These are phyloP conservation scores for Lepidurus couesii DNA, from an alignment of 1,140 invertebrate species.

Conservation along the genomic window DNA sequence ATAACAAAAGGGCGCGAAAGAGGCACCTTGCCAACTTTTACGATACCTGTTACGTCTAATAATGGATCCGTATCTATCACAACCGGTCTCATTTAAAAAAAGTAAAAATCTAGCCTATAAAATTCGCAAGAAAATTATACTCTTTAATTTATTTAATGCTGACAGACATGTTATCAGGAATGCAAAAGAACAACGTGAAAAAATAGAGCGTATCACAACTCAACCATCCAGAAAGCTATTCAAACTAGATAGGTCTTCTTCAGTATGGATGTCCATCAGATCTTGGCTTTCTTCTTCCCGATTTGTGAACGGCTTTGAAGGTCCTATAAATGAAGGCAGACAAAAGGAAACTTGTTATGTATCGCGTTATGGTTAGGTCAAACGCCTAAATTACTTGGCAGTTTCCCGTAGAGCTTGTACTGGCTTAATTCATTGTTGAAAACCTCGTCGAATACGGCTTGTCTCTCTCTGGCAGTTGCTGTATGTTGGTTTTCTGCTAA, in stretches of 20 bases:
- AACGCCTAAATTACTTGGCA: constrained; percentile 29
- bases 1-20: no score
- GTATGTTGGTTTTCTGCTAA: constrained; percentile 16
- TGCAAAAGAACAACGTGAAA: neutral
- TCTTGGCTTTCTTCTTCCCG: neutral
- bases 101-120: no score
- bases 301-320: neutral
- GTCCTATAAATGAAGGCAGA: neutral
- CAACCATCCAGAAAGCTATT: constrained; percentile 25
- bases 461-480: constrained; percentile 28
- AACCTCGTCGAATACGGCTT: constrained; percentile 31
- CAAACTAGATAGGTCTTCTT: constrained; percentile 31
- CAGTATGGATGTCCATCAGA: constrained; percentile 27
- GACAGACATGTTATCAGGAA: neutral
- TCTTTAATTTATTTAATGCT: no score
- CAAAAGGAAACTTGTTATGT: no score
- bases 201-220: constrained; percentile 17
- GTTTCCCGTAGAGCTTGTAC: constrained; percentile 25
- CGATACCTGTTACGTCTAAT: no score
- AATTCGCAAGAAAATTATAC: no score
- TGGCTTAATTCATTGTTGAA: constrained; percentile 27
- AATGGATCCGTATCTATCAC: no score
- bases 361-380: neutral
- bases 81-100: no score
- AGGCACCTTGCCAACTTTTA: no score